These are phyloP conservation scores for Anguilla marmorata DNA, from an alignment of 2,797 vertebrate genomes.

Conservation along the genomic window DNA sequence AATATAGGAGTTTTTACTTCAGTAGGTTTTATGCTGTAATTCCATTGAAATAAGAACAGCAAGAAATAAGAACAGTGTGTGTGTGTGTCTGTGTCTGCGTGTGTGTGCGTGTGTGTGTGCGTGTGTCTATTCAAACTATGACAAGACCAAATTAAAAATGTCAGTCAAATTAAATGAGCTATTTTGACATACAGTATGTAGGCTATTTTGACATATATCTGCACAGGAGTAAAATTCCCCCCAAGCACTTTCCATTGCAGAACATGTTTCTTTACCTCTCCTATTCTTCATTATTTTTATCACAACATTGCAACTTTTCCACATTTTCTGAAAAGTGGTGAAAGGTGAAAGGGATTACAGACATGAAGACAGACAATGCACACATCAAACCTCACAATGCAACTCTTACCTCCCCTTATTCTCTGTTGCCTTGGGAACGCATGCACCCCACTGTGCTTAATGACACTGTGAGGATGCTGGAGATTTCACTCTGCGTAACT, in stretches of 20 bases:
- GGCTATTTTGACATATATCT: no score
- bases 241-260: not conserved
- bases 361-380: conserved; percentile 9
- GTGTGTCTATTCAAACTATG: not conserved
- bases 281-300: not conserved
- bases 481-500: not conserved
- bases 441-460: conserved; percentile 6
- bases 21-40: no score
- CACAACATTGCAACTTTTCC: not conserved
- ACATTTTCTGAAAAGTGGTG: not conserved
- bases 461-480: not conserved
- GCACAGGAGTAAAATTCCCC: no score
- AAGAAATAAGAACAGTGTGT: not conserved
- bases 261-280: not conserved
- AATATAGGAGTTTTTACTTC: no score
- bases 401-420: not conserved
- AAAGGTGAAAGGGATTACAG: not conserved
- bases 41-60: no score
- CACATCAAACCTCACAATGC: not conserved
- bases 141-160: not conserved
- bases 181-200: not conserved
- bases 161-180: not conserved
- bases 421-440: not conserved
- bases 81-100: not conserved
- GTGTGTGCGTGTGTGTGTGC: not conserved